Percentiles rank a stretch among this genome's conserved stretches.
These are phyloP conservation scores for Dendrocincla tyrannina DNA, from an alignment of 2,797 vertebrate genomes.

Conservation along the genomic window DNA sequence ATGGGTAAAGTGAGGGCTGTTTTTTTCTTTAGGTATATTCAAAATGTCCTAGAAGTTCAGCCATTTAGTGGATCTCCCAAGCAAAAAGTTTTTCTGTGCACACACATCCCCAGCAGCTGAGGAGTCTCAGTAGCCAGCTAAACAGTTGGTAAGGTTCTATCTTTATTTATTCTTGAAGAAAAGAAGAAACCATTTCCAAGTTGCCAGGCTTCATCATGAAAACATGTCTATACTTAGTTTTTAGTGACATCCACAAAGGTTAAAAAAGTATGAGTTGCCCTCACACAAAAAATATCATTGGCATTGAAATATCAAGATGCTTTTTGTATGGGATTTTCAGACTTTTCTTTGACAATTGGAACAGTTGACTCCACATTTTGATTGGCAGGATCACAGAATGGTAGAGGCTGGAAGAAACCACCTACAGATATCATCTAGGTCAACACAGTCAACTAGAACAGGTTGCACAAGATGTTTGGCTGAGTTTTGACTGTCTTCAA, in stretches of 20 bases:
- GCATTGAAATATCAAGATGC: not conserved
- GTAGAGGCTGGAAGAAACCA: not conserved
- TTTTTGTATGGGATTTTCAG: not conserved
- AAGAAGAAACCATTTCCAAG: constrained; percentile 5
- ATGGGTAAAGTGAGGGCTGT: not conserved
- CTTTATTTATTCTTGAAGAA: not conserved
- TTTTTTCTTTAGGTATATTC: not conserved
- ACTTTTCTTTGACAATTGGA: not conserved
- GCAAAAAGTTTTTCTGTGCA: not conserved
- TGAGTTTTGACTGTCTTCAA: not conserved
- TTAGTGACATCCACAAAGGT: not conserved
- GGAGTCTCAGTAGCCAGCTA: not conserved
- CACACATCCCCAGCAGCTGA: not conserved
- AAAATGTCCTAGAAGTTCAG: not conserved
- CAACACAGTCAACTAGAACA: not conserved
- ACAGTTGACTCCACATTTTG: not conserved
- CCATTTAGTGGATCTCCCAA: not conserved
- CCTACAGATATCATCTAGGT: not conserved
- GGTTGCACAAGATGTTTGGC: not conserved
- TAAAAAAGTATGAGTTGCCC: not conserved
- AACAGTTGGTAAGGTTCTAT: not conserved
- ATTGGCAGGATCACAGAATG: not conserved
- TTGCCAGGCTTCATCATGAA: not conserved
- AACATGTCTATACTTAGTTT: not conserved
- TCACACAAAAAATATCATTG: not conserved